A percentile compares a stretch with the other conserved stretches of the same genome.
Evolutionary conservation across 2,113 vertebrate genomes (phyloP).

Genomic region (Grantiella picta): DNA sequence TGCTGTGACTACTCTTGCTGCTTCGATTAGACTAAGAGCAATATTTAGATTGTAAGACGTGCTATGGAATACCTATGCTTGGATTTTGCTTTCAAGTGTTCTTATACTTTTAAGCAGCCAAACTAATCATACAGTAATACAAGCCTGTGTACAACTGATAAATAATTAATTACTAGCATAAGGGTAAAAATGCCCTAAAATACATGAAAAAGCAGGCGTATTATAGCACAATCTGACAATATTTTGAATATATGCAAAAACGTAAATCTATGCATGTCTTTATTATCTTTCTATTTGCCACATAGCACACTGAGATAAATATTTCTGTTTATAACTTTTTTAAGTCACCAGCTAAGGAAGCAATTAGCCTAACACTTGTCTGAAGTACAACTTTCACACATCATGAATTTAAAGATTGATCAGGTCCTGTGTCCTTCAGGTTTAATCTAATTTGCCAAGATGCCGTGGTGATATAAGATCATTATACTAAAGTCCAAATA

Average conservation of each 20-base stretch:
- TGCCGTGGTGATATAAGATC: neutral
- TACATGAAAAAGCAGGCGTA: neutral
- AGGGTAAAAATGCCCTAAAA: constrained; percentile 11
- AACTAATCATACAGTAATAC: constrained; percentile 70
- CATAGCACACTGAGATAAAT: constrained; percentile 31
- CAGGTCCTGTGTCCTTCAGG: constrained; percentile 33
- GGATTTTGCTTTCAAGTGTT: constrained; percentile 76
- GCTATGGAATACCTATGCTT: constrained; percentile 77
- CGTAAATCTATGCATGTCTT: neutral
- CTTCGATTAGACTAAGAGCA: constrained; percentile 88
- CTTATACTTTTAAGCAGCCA: constrained; percentile 65
- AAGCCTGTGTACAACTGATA: constrained; percentile 72
- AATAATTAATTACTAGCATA: constrained; percentile 69
- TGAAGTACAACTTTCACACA: constrained; percentile 57
- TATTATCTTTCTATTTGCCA: neutral
- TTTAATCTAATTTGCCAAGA: constrained; percentile 47
- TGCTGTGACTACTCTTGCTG: constrained; percentile 88
- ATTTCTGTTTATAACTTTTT: constrained; percentile 64
- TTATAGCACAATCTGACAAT: neutral
- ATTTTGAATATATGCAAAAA: constrained; percentile 17
- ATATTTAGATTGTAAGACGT: constrained; percentile 83
- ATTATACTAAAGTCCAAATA: neutral
- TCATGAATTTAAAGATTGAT: constrained; percentile 57
- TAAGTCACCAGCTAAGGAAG: constrained; percentile 59
- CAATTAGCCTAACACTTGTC: constrained; percentile 62